Conservation (phyloP, 1,140 invertebrate genomes). For the Procambarus clarkii region DNA sequence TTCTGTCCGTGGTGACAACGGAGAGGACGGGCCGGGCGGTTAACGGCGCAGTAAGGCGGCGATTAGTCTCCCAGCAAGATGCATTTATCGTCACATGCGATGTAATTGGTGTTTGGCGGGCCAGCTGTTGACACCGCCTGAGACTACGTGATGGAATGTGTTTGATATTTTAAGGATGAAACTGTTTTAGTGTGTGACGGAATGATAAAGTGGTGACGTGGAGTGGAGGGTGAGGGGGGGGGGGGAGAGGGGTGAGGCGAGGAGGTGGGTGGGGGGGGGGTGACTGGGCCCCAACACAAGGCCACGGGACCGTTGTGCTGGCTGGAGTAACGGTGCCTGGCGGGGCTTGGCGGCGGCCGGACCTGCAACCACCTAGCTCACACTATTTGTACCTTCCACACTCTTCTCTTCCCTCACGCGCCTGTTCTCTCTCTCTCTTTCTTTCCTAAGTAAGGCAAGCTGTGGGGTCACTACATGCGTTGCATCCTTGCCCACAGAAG, state of each 20-base stretch:
- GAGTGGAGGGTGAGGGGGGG: not conserved
- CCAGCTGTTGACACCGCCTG: too few relatives aligned
- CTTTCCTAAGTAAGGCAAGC: not conserved
- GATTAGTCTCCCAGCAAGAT: too few relatives aligned
- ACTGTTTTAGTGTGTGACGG: too few relatives aligned
- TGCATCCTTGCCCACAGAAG: not conserved
- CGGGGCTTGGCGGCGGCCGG: not conserved
- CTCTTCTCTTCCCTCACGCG: not conserved
- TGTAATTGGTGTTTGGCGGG: too few relatives aligned
- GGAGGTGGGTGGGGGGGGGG: not conserved
- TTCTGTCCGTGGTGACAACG: too few relatives aligned
- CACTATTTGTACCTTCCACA: not conserved
- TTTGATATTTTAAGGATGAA: too few relatives aligned
- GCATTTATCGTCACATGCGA: too few relatives aligned
- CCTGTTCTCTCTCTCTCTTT: too few relatives aligned
- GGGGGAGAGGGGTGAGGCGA: not conserved
- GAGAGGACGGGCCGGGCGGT: too few relatives aligned
- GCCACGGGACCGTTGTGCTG: conserved; percentile 44
- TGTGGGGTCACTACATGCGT: not conserved
- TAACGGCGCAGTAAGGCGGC: too few relatives aligned
- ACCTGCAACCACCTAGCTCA: not conserved
- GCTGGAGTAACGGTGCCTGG: conserved; percentile 35
- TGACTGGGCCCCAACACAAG: conserved; percentile 13
- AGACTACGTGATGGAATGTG: too few relatives aligned
- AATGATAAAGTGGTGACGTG: not conserved